phyloP scores from a whole-genome alignment of 2,113 vertebrate genomes.

The Tyto alba region DNA sequence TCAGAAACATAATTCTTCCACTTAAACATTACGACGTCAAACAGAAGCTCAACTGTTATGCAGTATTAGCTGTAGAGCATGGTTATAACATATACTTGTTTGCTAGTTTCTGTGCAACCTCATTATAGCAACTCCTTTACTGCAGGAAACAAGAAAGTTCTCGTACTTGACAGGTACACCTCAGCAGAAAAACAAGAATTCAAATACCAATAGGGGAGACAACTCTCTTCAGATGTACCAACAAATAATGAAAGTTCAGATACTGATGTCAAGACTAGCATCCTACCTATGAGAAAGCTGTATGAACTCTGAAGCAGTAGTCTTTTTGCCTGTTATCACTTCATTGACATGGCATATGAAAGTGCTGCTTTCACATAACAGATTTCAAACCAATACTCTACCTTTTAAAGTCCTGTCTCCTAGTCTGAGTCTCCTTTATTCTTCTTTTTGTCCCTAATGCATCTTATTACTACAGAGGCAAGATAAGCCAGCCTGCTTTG shows the following conservation, averaged over 20 bases:
- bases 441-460: background rate
- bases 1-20: background rate
- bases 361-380: background rate
- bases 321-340: background rate
- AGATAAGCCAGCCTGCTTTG: background rate
- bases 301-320: background rate
- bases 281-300: background rate
- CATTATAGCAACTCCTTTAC: background rate
- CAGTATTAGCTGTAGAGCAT: background rate
- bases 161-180: background rate
- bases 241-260: background rate
- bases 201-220: background rate
- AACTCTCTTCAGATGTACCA: background rate
- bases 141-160: background rate
- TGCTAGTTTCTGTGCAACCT: background rate
- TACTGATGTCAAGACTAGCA: background rate
- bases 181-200: background rate
- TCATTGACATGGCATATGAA: background rate
- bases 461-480: background rate
- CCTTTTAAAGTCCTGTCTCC: background rate
- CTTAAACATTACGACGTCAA: background rate
- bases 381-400: background rate
- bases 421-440: background rate
- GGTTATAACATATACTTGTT: background rate
- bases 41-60: background rate